Evolutionary conservation across 2,797 vertebrate species (phyloP).

Genomic region (Centroberyx gerrardi): DNA sequence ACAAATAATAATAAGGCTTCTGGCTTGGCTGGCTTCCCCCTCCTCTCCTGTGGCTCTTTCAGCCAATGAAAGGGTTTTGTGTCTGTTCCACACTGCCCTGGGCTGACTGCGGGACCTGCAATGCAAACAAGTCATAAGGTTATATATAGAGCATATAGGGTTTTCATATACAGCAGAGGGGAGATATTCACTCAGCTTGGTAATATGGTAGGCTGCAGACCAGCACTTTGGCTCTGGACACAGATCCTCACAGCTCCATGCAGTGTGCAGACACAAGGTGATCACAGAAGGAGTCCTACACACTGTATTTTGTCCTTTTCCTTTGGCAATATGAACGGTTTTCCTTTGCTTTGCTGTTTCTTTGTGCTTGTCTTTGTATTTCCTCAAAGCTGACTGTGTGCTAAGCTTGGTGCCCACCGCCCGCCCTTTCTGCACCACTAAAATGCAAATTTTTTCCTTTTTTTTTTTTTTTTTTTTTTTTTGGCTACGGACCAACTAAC

Average conservation of each 20-base stretch:
- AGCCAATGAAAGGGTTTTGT: slow-evolving; percentile 87
- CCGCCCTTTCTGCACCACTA: slow-evolving; percentile 50
- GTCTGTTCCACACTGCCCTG: slow-evolving; percentile 86
- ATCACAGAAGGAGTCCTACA: slow-evolving; percentile 71
- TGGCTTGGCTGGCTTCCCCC: slow-evolving; percentile 79
- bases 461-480: slow-evolving; percentile 51
- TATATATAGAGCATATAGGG: slow-evolving; percentile 40
- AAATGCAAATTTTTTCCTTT: slow-evolving; percentile 48
- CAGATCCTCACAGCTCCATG: slow-evolving; percentile 80
- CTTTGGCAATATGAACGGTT: slow-evolving; percentile 69
- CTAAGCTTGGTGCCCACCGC: slow-evolving; percentile 77
- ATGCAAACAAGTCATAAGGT: slow-evolving; percentile 66
- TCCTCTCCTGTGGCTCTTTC: slow-evolving; percentile 84
- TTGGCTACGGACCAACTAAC: slow-evolving; percentile 67
- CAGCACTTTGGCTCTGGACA: slow-evolving; percentile 59
- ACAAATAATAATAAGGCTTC: slow-evolving; percentile 66
- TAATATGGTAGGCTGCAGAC: slow-evolving; percentile 52
- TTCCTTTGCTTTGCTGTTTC: slow-evolving; percentile 76
- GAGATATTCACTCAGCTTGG: slow-evolving; percentile 49
- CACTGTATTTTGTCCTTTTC: slow-evolving; percentile 65
- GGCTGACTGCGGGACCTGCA: slow-evolving; percentile 77
- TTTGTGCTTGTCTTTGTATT: slow-evolving; percentile 80
- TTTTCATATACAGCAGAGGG: slow-evolving; percentile 57
- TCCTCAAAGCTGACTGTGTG: slow-evolving; percentile 80
- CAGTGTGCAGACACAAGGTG: slow-evolving; percentile 88